Evolutionary conservation across 2,113 vertebrate genomes (phyloP), one percentile per base, ranked within the genome.

Genomic region (Carassius carassius): DNA sequence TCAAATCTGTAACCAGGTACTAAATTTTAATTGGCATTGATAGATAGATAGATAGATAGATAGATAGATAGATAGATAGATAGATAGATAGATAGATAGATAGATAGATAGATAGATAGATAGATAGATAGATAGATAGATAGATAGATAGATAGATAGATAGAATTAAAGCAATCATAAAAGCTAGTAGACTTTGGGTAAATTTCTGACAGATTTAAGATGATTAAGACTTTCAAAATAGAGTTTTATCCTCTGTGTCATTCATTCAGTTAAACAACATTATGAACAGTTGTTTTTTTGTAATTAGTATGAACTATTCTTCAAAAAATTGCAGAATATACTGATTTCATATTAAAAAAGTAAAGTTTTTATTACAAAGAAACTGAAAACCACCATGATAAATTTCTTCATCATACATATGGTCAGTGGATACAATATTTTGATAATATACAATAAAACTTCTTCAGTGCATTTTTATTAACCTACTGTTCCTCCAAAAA

Each of bases 161-260:
- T 44, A 44, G 41, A n/a, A n/a, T n/a, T n/a, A n/a, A n/a, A n/a
- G n/a, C n/a, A n/a, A n/a, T n/a, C 9, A 2, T 49, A 70, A 35
- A 41, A 78, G 35, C 47, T 69, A 67, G 77, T 49, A 73, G 49
- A 67, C 54, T 82, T 49, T 44, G 69, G 37, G 77, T 23, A 41
- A 83, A 56, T 72, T 81, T 62, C 21, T 78, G 76, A 35, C 56
- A 23, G 21, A 78, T 77, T 21, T 21, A 14, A 47, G 11, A 16
- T 56, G 23, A 54, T 56, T 21, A 29, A 54, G 41, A 81, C 12
- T 44, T 41, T 81, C 16, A 69, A 81, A 81, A 81, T 17, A 67
- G 9, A 62, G 60, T 49, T 49, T 80, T 49, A 49, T 80, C 60
- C 6, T 79, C 35, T 80, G 23, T 8, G 37, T 80, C 60, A 81